Conservation (phyloP, 2,888 invertebrate genomes). For the Eilema caniola region DNA sequence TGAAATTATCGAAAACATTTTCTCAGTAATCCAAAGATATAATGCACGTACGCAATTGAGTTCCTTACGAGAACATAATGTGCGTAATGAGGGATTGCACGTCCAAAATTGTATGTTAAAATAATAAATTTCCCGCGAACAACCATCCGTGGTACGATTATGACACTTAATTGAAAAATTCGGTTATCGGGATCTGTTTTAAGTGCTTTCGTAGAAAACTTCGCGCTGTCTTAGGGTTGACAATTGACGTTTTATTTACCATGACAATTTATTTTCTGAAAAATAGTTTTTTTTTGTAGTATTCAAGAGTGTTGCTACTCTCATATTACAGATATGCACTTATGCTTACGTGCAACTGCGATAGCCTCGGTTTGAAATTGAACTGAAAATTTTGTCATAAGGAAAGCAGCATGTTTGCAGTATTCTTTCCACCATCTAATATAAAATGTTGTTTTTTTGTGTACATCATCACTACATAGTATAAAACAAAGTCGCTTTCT, state of each 20-base stretch:
- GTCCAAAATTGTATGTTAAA: conserved; percentile 74
- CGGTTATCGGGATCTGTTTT: conserved; percentile 77
- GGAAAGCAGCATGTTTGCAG: no score
- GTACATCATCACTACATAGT: no score
- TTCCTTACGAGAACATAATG: conserved; percentile 67
- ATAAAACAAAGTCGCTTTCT: no score
- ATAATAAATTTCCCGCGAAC: conserved; percentile 79
- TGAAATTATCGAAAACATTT: conserved; percentile 37
- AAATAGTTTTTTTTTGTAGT: no score
- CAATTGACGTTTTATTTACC: conserved; percentile 11
- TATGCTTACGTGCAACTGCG: background rate
- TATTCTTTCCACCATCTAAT: no score
- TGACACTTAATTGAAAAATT: conserved; percentile 85
- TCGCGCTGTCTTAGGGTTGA: conserved; percentile 61
- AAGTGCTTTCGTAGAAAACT: conserved; percentile 82
- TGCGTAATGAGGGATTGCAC: conserved; percentile 63
- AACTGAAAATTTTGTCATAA: no score
- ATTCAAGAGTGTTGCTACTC: no score
- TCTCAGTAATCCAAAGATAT: conserved; percentile 49
- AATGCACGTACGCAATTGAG: conserved; percentile 46
- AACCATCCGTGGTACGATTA: conserved; percentile 71
- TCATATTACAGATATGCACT: background rate
- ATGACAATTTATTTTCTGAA: background rate
- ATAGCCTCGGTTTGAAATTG: background rate
- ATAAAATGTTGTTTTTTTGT: no score